phyloP scores from a whole-genome alignment of 2,797 vertebrate species.

The Varecia variegata region DNA sequence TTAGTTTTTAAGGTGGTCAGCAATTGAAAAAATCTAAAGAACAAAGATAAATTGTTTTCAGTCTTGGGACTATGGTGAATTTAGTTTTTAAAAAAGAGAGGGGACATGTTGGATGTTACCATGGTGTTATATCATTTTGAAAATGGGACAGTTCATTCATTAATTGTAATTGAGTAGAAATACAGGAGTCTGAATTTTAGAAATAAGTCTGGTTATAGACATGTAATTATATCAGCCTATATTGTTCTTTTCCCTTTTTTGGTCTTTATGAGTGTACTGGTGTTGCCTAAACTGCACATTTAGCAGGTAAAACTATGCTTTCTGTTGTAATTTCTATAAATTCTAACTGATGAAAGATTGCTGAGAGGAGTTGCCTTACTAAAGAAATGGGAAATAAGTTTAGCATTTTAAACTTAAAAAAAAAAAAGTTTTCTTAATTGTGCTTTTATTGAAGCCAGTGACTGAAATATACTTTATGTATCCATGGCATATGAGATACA shows the following conservation, averaged over 20 bases:
- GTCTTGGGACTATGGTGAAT: neutral
- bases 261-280: neutral
- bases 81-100: neutral
- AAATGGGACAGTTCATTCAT: neutral
- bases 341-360: neutral
- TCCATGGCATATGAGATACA: neutral
- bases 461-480: neutral
- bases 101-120: neutral
- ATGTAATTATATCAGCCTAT: neutral
- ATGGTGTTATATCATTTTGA: constrained; percentile 3
- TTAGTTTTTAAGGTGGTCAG: neutral
- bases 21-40: neutral
- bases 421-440: neutral
- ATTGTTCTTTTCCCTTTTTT: neutral
- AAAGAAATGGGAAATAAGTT: neutral
- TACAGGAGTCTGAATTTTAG: constrained; percentile 12
- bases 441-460: neutral
- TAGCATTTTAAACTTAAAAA: neutral
- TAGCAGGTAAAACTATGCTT: neutral
- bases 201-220: neutral
- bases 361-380: neutral
- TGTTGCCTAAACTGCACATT: neutral
- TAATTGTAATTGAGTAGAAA: neutral
- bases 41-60: neutral
- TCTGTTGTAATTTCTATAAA: neutral